Conservation (phyloP, 2,888 invertebrate species). For the Hanleya hanleyi region DNA sequence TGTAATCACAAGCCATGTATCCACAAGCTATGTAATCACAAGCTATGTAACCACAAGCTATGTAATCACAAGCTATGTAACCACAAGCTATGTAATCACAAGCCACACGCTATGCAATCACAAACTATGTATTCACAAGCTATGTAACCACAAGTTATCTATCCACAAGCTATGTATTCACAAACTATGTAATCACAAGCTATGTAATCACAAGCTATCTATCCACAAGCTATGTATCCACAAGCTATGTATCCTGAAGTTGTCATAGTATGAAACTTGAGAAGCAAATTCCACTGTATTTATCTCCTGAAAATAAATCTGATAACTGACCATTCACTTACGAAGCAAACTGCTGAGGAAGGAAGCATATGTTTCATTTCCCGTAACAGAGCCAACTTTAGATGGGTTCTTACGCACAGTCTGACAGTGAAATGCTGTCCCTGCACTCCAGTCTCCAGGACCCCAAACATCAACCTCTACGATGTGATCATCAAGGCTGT, state of each 20-base stretch:
- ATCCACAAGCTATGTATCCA: not conserved
- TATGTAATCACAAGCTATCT: not conserved
- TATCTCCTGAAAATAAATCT: not conserved
- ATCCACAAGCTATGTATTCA: not conserved
- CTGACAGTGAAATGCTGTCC: constrained; percentile 64
- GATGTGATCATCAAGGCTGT: constrained; percentile 76
- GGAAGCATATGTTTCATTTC: constrained; percentile 76
- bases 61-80: too few relatives aligned
- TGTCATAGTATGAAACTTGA: too few relatives aligned
- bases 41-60: too few relatives aligned
- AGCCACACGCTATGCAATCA: too few relatives aligned
- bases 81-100: too few relatives aligned
- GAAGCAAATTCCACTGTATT: too few relatives aligned
- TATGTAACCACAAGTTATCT: not conserved
- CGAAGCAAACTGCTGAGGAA: constrained; percentile 75
- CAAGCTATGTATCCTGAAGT: not conserved
- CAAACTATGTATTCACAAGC: too few relatives aligned
- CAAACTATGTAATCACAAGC: not conserved
- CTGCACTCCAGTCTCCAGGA: constrained; percentile 56
- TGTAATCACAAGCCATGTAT: too few relatives aligned
- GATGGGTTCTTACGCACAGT: constrained; percentile 76
- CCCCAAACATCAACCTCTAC: constrained; percentile 76
- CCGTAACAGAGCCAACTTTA: constrained; percentile 75
- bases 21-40: too few relatives aligned
- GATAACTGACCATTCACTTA: constrained; percentile 36